Evolutionary conservation across 2,888 invertebrate species (phyloP).

Genomic region (Steinernema scapterisci): DNA sequence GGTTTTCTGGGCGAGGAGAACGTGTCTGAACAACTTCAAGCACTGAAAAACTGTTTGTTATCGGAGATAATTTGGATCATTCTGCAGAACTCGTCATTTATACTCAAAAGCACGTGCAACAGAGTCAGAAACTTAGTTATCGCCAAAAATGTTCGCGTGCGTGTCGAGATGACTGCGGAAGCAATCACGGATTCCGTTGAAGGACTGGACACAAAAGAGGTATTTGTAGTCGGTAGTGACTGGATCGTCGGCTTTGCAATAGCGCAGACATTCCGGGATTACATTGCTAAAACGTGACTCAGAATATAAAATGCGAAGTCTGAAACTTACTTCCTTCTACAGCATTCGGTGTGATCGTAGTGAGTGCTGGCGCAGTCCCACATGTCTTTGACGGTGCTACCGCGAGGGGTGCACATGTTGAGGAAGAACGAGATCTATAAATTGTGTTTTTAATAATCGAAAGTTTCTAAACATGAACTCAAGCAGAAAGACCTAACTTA

Average conservation of each 20-base stretch:
- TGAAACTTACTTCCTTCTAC: conserved; percentile 54
- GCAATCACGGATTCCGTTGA: conserved; percentile 60
- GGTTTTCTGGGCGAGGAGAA: too few species aligned
- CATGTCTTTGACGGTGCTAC: conserved; percentile 59
- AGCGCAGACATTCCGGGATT: conserved; percentile 54
- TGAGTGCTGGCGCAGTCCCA: conserved; percentile 64
- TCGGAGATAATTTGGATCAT: too few species aligned
- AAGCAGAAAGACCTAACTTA: too few species aligned
- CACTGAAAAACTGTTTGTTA: too few species aligned
- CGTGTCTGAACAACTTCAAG: too few species aligned
- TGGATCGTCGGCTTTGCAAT: conserved; percentile 53
- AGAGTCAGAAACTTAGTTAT: conserved; percentile 42
- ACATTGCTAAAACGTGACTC: conserved; percentile 47
- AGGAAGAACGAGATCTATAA: conserved; percentile 53
- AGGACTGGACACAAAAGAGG: conserved; percentile 57
- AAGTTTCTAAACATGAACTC: too few species aligned
- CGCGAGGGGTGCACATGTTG: conserved; percentile 58
- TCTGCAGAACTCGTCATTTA: too few species aligned
- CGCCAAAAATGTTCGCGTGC: conserved; percentile 62
- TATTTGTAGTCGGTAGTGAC: conserved; percentile 61
- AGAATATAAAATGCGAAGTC: not conserved
- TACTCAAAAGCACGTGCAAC: too few species aligned
- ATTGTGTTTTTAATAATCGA: not conserved
- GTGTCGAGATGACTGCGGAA: conserved; percentile 59
- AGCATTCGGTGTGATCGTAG: conserved; percentile 61